Base-by-base conservation (phyloP, 2,113 vertebrate species). In the Thoracochromis brauschi region DNA sequence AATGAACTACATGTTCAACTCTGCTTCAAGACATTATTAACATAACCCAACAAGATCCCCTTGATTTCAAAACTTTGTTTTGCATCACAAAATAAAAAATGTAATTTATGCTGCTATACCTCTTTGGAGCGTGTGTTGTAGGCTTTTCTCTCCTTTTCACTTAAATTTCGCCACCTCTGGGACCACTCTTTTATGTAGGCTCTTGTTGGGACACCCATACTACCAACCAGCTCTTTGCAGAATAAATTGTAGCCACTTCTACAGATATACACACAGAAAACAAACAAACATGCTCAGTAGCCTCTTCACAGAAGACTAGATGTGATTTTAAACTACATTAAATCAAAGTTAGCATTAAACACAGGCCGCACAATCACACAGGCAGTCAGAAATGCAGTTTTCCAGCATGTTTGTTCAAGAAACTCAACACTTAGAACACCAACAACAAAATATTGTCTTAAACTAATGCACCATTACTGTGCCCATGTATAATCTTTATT, bases 231-330 rank as follows among this genome's bases (percentile, higher is more conserved):
- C 17, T 94, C 93, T 82, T 88, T 86, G 81, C 85, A 85, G 75
- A 94, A 95, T 1, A 95, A 38, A 19, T 1, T 8, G 19, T 88
- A 92, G 19, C 90, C 85, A 29, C 31, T 90, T 5, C 93, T 95
- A 86, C 11, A 81, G 5, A 90, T 5, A 87, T 9, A 84, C 12
- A 78, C 51, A 84, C 26, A 86, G 21, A 81, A 7, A 81, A 16
- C 81, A 40, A 65, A 35, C 33, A 81, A 17, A 81, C 16, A 7
- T 58, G 53, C 21, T 57, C 21, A 81, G 35, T 42, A 57, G 51
- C 35, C 16, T 51, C 73, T 78, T n/a, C 26, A 31, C 45, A 31
- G 11, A 38, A 40, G 6, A 31, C 71, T 49, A 49, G 42, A 78
- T 49, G 42, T 19, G 26, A 78, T n/a, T 78, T 51, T n/a, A 49